These are phyloP conservation scores for Anolis sagrei DNA, from an alignment of 2,113 vertebrate species.

Conservation along the genomic window DNA sequence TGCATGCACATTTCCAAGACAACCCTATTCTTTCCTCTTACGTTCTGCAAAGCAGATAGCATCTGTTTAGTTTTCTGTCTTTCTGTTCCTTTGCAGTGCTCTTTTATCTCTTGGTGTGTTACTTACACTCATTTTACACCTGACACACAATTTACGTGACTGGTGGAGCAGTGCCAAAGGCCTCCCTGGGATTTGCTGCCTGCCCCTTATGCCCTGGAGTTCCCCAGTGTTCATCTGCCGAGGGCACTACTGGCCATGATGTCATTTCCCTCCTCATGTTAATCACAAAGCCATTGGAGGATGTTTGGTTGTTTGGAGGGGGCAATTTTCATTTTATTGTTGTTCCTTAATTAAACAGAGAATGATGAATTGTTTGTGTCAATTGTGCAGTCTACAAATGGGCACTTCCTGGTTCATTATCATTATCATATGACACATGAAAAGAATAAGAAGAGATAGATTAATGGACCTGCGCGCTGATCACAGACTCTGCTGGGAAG, in stretches of 20 bases:
- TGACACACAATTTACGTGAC: conserved; percentile 28
- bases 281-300: conserved; percentile 56
- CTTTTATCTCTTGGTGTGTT: background rate
- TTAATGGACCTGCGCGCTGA: conserved; percentile 54
- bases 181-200: background rate
- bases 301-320: conserved; percentile 9
- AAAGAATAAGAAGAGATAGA: conserved; percentile 57
- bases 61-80: background rate
- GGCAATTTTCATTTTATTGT: conserved; percentile 69
- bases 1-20: background rate
- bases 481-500: conserved; percentile 38
- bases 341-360: conserved; percentile 70
- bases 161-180: background rate
- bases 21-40: background rate
- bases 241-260: conserved; percentile 31
- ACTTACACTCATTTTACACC: conserved; percentile 9
- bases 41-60: conserved; percentile 22
- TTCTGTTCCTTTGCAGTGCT: conserved; percentile 3
- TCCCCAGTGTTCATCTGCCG: conserved; percentile 39
- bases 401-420: conserved; percentile 70
- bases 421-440: conserved; percentile 62
- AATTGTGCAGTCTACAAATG: conserved; percentile 59
- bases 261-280: conserved; percentile 21
- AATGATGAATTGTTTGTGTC: conserved; percentile 73
- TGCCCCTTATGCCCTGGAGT: background rate